Evolutionary conservation across 64 coral and sea anemone genomes (phyloP), one percentile per base, ranked within the genome.

Genomic region (Acropora tenuis): DNA sequence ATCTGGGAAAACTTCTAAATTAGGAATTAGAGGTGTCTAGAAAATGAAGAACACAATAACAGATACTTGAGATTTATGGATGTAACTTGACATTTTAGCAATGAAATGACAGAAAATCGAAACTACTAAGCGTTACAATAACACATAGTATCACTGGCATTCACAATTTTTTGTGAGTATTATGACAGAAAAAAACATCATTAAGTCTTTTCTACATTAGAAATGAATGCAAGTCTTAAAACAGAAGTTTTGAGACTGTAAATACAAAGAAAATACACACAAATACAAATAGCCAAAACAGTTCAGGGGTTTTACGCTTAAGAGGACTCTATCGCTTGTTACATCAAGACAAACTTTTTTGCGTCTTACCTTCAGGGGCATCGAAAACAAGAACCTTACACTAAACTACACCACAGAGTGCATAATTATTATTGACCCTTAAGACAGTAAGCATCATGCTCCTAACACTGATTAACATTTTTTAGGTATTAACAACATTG

Each of bases 1-100:
- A 61, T 82, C 79, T 60, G 79, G 63, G 69, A 85, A 40, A 72
- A 7, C 66, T 68, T 84, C 50, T 81, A 41, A 44, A 15, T 13
- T 63, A 15, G 61, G 57, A 3, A 11, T 41, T 81, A 3, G 55
- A 60, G 9, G 2, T 49, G 6, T 41, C 16, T 85, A 47, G 18
- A 49, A 50, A 48, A 69, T 1, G 42, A 48, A 69, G 0, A n/a
- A 72, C 15, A 72, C 15, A 8, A 15, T 63, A 10, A 42, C 2
- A 80, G 52, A 16, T 18, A 80, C 50, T 42, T 10, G 3, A 71
- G 68, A 71, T 20, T 71, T 71, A 71, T 20, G 18, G 6, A 71
- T 20, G 18, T 4, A 71, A 40, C 3, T 71, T 8, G 30, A 30
- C 17, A 71, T 15, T 19, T 30, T 16, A 40, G 20, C 68, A 8